Conservation (phyloP, 2,797 vertebrate species). For the Danio jaintianensis region DNA sequence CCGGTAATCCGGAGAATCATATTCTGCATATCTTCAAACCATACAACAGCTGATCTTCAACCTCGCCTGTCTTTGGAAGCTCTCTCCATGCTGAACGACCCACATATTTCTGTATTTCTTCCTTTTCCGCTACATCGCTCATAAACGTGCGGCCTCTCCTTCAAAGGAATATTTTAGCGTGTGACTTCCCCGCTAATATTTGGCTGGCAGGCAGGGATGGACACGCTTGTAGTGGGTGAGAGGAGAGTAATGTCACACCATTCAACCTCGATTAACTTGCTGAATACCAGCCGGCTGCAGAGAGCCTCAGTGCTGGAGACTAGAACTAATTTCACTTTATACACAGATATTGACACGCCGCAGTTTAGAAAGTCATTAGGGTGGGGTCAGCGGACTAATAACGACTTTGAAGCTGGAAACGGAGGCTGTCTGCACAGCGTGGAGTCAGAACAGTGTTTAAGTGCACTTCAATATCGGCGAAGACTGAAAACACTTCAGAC, state of each 20-base stretch:
- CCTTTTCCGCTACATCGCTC: conserved; percentile 70
- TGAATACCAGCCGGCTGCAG: conserved; percentile 82
- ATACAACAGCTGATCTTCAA: conserved; percentile 75
- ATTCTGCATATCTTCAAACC: conserved; percentile 70
- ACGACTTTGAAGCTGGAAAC: conserved; percentile 63
- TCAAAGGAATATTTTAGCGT: conserved; percentile 84
- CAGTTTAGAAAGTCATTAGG: conserved; percentile 84
- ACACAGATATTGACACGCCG: conserved; percentile 84
- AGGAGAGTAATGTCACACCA: conserved; percentile 84
- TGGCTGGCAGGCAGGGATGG: conserved; percentile 79
- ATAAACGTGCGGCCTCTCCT: conserved; percentile 81
- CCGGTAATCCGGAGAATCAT: conserved; percentile 54
- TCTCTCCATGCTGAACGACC: conserved; percentile 65
- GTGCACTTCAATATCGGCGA: conserved; percentile 55
- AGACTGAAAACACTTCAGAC: conserved; percentile 9
- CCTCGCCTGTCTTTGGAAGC: conserved; percentile 64
- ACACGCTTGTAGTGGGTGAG: conserved; percentile 81
- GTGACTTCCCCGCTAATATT: conserved; percentile 78
- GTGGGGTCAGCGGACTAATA: conserved; percentile 65
- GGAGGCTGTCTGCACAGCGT: conserved; percentile 56
- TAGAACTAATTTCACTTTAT: conserved; percentile 87
- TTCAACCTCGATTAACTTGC: conserved; percentile 81
- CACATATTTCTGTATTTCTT: conserved; percentile 68
- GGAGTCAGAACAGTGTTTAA: conserved; percentile 50
- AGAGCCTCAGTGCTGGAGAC: conserved; percentile 76